A percentile compares a stretch with the other conserved stretches of the same genome.
Conservation (phyloP, 2,113 vertebrate species). For the Uropsilus gracilis region DNA sequence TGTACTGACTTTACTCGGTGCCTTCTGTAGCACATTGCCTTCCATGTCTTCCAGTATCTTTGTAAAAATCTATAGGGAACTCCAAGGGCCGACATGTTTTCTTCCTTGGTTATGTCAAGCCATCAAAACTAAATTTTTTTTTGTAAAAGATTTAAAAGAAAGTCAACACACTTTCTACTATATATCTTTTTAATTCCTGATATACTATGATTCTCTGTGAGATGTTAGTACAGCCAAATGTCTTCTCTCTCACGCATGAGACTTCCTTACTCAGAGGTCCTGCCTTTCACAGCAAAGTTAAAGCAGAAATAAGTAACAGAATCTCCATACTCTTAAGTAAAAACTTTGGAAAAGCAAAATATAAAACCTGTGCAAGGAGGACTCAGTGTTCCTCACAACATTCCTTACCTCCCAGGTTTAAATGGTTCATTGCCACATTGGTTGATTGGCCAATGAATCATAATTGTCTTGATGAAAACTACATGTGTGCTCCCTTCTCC, state of each 20-base stretch:
- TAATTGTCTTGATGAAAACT: constrained; percentile 46
- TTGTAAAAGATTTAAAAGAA: not conserved
- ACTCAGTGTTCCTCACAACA: not conserved
- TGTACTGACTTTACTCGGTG: not conserved
- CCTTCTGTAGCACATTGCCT: not conserved
- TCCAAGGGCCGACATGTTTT: not conserved
- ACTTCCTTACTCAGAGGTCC: constrained; percentile 2
- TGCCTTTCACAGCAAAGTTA: not conserved
- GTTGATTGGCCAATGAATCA: not conserved
- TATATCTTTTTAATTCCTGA: constrained; percentile 12
- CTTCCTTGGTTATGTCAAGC: not conserved
- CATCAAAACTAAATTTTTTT: not conserved
- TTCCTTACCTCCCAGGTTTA: not conserved
- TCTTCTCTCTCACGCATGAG: not conserved
- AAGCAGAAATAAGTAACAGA: constrained; percentile 21
- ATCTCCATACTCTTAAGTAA: not conserved
- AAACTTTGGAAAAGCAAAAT: not conserved
- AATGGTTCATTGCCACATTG: not conserved
- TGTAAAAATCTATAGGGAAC: not conserved
- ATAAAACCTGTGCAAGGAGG: not conserved
- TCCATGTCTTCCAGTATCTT: not conserved
- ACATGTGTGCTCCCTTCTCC: not conserved
- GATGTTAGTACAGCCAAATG: not conserved
- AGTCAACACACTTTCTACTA: not conserved
- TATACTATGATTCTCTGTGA: not conserved